Base-by-base conservation (phyloP, 1,140 invertebrate genomes). In the Scaptomyza graminum region DNA sequence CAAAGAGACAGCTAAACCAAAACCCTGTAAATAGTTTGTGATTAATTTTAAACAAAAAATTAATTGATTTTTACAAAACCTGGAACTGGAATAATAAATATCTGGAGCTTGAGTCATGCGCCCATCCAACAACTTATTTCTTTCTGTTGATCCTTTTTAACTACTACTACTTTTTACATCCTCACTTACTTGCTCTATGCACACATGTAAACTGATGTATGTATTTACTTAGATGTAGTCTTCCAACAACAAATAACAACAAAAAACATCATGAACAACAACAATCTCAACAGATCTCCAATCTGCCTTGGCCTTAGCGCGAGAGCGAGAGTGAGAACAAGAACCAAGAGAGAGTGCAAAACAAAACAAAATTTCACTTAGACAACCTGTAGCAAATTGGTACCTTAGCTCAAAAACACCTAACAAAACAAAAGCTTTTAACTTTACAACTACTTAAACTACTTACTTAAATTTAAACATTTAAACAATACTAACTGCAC, bases 301-400 rank as follows among this genome's bases (percentile, higher is more conserved):
- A 55, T 65, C 52, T 51, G 61, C 22, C 60, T 54, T 69, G 66
- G 34, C 44, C 50, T 34, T 12, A 51, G 18, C n/a, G 15, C 43
- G 52, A 61, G 51, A 55, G 22, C 56, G 31, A 60, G 18, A 54
- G 12, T n/a, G 6, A 64, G 28, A 63, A 41, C 41, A 43, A 47
- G 62, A 71, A 66, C 62, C 62, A 55, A 65, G 46, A 64, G 51
- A 57, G 31, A 63, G 54, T 52, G 60, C 46, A 54, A 65, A 52
- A 7, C 2, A 15, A 62, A 67, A 25, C 28, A 31, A 31, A 31
- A 22, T 22, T 68, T 63, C 67, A 83, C 83, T 63, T 63, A 61
- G 72, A 69, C 9, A 77, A 85, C 79, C 82, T 81, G 82, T 85
- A 85, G 82, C 56, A 81, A 85, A 85, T 87, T 77, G 85, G 82